These are phyloP conservation scores for Raphicerus campestris DNA, from an alignment of 2,113 vertebrate genomes.

Conservation along the genomic window DNA sequence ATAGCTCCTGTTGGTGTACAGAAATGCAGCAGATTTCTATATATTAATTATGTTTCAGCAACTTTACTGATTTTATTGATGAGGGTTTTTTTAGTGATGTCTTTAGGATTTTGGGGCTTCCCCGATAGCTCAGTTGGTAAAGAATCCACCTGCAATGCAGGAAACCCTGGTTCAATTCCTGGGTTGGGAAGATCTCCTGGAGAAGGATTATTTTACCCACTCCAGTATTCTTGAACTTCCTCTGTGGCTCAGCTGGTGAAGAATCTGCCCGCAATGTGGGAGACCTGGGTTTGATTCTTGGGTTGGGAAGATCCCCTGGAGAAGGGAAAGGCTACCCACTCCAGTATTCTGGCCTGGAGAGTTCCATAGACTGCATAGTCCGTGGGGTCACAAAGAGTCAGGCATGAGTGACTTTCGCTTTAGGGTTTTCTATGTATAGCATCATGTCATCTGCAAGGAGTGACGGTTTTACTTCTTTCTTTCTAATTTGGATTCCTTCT, in stretches of 20 bases:
- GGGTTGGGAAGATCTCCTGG: not conserved
- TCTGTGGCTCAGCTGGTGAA: no score
- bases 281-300: not conserved
- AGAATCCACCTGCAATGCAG: not conserved
- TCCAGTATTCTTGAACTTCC: not conserved
- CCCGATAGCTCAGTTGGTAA: not conserved
- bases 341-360: not conserved
- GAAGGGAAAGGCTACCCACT: not conserved
- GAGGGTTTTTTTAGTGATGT: not conserved
- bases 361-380: not conserved
- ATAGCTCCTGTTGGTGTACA: not conserved
- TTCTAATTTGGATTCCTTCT: not conserved
- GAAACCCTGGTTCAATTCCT: not conserved
- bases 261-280: not conserved
- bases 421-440: no score
- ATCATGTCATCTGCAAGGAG: no score
- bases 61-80: not conserved
- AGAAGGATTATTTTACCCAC: not conserved
- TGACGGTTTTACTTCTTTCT: not conserved
- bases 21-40: not conserved
- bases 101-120: not conserved
- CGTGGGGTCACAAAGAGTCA: not conserved
- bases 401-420: not conserved
- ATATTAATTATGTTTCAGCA: not conserved
- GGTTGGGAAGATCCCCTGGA: not conserved